Evolutionary conservation across 2,888 invertebrate genomes (phyloP).

Genomic region (Phalera bucephala): DNA sequence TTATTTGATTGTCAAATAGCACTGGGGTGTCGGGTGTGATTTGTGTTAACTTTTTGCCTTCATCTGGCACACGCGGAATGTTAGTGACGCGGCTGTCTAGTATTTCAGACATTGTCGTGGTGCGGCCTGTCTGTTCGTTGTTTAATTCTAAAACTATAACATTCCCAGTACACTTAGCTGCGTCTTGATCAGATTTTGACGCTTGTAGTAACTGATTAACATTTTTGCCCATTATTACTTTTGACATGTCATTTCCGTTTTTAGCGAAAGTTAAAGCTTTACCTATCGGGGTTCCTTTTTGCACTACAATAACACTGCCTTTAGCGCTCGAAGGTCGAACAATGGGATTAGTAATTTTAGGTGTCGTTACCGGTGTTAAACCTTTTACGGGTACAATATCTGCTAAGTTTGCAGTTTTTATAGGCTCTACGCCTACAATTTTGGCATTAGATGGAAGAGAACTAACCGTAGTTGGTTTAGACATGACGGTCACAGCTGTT

Average conservation of each 20-base stretch:
- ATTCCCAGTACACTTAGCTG: slow-evolving; percentile 64
- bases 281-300: slow-evolving; percentile 80
- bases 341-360: slow-evolving; percentile 71
- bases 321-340: slow-evolving; percentile 73
- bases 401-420: slow-evolving; percentile 73
- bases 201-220: slow-evolving; percentile 73
- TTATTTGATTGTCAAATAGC: slow-evolving; percentile 65
- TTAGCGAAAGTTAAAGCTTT: slow-evolving; percentile 75
- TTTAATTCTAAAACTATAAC: slow-evolving; percentile 76
- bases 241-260: slow-evolving; percentile 75
- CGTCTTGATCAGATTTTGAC: slow-evolving; percentile 64
- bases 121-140: slow-evolving; percentile 70
- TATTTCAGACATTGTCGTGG: slow-evolving; percentile 76
- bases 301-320: slow-evolving; percentile 84
- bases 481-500: slow-evolving; percentile 53
- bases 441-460: slow-evolving; percentile 53
- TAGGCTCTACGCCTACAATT: slow-evolving; percentile 52
- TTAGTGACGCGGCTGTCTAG: slow-evolving; percentile 58
- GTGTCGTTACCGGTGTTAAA: slow-evolving; percentile 57
- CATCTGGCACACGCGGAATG: slow-evolving; percentile 39
- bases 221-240: slow-evolving; percentile 79
- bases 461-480: slow-evolving; percentile 58
- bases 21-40: slow-evolving; percentile 85
- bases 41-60: slow-evolving; percentile 44
- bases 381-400: slow-evolving; percentile 76